Evolutionary conservation across 2,113 vertebrate genomes (phyloP).

Genomic region (Grantiella picta): DNA sequence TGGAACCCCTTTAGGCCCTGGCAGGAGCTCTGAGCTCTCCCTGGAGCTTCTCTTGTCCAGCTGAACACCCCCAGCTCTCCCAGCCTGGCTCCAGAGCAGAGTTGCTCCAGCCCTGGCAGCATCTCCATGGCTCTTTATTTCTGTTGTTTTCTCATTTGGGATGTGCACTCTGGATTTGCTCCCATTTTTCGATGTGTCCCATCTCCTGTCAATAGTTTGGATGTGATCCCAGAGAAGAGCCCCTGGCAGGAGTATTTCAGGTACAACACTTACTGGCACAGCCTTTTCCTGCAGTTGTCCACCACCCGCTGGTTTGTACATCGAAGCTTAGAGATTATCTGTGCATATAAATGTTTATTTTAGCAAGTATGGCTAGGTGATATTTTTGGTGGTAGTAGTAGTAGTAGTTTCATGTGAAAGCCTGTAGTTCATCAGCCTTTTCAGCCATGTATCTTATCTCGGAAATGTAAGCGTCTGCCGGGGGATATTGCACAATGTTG

Average conservation of each 20-base stretch:
- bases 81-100: neutral
- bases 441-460: neutral
- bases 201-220: neutral
- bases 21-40: neutral
- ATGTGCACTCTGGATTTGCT: neutral
- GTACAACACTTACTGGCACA: accelerated
- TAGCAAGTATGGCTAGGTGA: neutral
- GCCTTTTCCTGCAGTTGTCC: neutral
- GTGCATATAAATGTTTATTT: neutral
- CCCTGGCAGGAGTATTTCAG: neutral
- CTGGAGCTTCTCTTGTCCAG: neutral
- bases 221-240: neutral
- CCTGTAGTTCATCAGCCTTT: neutral
- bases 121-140: accelerated
- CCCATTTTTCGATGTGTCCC: accelerated
- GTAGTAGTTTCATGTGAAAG: neutral
- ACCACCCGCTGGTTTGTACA: neutral
- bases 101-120: neutral
- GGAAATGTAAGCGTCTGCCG: neutral
- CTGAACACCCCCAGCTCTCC: neutral
- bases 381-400: neutral
- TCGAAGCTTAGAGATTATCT: neutral
- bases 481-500: neutral
- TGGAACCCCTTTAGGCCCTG: neutral
- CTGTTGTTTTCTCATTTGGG: neutral